These are phyloP conservation scores for Alcedo quadribrachys DNA, from an alignment of 2,797 vertebrate species.

Conservation along the genomic window DNA sequence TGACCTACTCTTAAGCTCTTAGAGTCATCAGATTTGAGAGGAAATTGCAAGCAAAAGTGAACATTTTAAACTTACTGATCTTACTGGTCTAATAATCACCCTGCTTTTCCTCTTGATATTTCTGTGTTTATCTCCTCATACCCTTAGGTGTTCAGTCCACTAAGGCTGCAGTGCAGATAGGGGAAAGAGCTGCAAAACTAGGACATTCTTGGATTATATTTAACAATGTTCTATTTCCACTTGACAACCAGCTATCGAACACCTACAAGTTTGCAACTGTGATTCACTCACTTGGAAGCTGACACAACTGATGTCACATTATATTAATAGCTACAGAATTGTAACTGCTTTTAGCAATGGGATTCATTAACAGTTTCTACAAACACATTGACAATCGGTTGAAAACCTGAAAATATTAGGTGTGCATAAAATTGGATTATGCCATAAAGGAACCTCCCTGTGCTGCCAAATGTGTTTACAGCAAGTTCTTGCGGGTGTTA, in stretches of 20 bases:
- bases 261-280: constrained; percentile 75
- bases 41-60: not conserved
- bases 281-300: constrained; percentile 82
- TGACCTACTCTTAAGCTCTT: constrained; percentile 3
- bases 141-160: constrained; percentile 39
- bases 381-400: constrained; percentile 57
- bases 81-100: not conserved
- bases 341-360: constrained; percentile 78
- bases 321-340: constrained; percentile 82
- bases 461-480: constrained; percentile 49
- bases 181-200: constrained; percentile 66
- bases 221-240: constrained; percentile 79
- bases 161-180: constrained; percentile 46
- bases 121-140: not conserved
- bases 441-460: constrained; percentile 46
- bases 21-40: not conserved
- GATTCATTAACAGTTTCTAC: constrained; percentile 79
- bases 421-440: constrained; percentile 45
- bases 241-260: constrained; percentile 77
- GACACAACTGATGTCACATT: constrained; percentile 77
- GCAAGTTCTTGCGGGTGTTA: constrained; percentile 29
- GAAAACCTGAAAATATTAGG: constrained; percentile 66
- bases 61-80: not conserved
- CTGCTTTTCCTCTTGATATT: not conserved
- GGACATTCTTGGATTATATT: constrained; percentile 81